A percentile compares a stretch with the other conserved stretches of the same genome.
These are phyloP conservation scores for Planiliza haematocheilus DNA, from an alignment of 2,113 vertebrate species.

Conservation along the genomic window DNA sequence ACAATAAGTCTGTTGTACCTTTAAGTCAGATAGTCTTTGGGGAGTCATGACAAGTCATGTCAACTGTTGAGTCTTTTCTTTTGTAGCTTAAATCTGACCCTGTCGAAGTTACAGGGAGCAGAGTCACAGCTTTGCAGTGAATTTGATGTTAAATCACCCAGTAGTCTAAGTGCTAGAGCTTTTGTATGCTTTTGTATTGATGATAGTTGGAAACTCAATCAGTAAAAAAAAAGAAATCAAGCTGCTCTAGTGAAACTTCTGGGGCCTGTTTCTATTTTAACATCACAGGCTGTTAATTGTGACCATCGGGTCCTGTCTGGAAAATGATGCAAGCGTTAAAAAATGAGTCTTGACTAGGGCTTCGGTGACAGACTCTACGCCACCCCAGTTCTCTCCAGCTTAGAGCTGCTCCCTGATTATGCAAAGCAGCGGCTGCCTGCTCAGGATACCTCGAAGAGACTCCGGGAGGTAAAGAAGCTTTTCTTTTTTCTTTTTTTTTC, in stretches of 20 bases:
- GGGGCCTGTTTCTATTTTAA: neutral
- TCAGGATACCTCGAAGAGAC: conserved; percentile 73
- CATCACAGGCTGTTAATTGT: conserved; percentile 6
- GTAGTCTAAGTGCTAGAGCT: neutral
- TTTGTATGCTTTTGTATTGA: neutral
- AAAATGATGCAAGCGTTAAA: conserved; percentile 37
- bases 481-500: conserved; percentile 45
- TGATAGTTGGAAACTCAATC: conserved; percentile 2
- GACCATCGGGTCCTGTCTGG: neutral
- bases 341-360: conserved; percentile 38
- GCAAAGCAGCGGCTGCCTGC: conserved; percentile 69
- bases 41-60: too few species aligned
- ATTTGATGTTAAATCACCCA: neutral
- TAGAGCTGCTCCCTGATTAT: conserved; percentile 73
- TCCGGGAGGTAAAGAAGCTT: conserved; percentile 75
- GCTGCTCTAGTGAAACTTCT: neutral
- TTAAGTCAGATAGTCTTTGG: too few species aligned
- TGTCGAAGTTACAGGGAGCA: too few species aligned
- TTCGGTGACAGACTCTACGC: conserved; percentile 52
- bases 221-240: neutral
- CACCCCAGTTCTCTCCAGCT: conserved; percentile 52
- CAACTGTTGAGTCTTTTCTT: too few species aligned
- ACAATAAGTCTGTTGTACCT: too few species aligned
- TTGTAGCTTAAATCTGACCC: too few species aligned
- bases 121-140: too few species aligned